phyloP scores from a whole-genome alignment of 2,113 vertebrate species.

The Panthera tigris region DNA sequence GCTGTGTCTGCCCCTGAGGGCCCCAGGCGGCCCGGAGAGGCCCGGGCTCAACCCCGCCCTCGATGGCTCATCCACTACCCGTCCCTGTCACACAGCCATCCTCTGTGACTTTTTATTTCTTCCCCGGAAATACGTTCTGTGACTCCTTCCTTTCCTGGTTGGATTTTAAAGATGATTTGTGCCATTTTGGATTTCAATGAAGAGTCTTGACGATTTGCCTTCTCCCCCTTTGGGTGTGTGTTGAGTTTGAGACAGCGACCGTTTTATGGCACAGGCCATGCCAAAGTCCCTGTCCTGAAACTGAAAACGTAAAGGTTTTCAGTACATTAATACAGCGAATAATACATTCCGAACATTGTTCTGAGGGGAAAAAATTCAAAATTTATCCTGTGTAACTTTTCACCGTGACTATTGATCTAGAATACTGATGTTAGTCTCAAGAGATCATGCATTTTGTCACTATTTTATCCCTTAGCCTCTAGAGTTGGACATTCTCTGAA shows the following conservation, averaged over 20 bases:
- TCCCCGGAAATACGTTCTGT: background rate
- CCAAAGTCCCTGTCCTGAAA: background rate
- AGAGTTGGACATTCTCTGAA: background rate
- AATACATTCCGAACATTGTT: background rate
- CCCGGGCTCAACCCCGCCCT: rapidly evolving
- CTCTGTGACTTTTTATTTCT: too few relatives aligned
- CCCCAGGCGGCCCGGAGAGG: rapidly evolving
- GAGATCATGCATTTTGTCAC: background rate
- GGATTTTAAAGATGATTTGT: background rate
- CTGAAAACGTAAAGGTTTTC: background rate
- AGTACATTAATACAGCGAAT: too few relatives aligned
- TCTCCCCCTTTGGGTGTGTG: background rate
- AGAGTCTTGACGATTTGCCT: background rate
- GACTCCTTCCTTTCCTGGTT: background rate
- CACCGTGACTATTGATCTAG: background rate
- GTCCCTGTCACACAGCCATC: rapidly evolving
- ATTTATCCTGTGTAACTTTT: background rate
- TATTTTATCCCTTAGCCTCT: background rate
- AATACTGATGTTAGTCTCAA: background rate
- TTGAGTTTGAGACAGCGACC: background rate
- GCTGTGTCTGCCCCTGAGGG: rapidly evolving
- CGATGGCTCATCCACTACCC: rapidly evolving
- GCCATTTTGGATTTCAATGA: background rate
- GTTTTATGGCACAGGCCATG: background rate
- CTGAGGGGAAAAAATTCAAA: background rate